Conservation (phyloP, 2,888 invertebrate genomes). For the Lomographa bimaculata region DNA sequence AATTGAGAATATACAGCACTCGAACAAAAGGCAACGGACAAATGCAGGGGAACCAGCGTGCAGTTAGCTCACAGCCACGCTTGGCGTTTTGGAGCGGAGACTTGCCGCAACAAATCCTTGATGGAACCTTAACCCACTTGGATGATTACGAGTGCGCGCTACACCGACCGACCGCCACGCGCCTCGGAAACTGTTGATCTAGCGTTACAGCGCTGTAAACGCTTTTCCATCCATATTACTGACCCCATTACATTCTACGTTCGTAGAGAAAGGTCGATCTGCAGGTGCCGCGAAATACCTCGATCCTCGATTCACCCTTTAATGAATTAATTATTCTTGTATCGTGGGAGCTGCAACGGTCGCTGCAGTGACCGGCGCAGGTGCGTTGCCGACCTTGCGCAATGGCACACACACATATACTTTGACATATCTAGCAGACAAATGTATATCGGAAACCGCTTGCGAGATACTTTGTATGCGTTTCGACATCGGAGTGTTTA, state of each 20-base stretch:
- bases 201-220: slow-evolving; percentile 54
- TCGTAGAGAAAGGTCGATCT: slow-evolving; percentile 27
- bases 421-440: slow-evolving; percentile 59
- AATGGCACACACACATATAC: slow-evolving; percentile 67
- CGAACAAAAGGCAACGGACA: slow-evolving; percentile 61
- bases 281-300: slow-evolving; percentile 55
- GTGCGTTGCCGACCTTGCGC: slow-evolving; percentile 75
- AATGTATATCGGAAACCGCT: slow-evolving; percentile 71
- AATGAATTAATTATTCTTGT: slow-evolving; percentile 55
- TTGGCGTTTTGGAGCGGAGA: slow-evolving; percentile 80
- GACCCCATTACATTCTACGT: slow-evolving; percentile 33
- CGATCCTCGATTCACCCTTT: slow-evolving; percentile 47
- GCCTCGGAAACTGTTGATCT: slow-evolving; percentile 31
- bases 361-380: slow-evolving; percentile 65
- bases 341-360: slow-evolving; percentile 71
- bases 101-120: slow-evolving; percentile 84
- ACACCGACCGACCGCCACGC: slow-evolving; percentile 27
- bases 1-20: slow-evolving; percentile 48
- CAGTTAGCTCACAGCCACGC: slow-evolving; percentile 77
- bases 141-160: slow-evolving; percentile 75
- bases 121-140: slow-evolving; percentile 83
- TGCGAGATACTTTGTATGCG: slow-evolving; percentile 65
- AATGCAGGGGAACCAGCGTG: slow-evolving; percentile 78
- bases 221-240: slow-evolving; percentile 52
- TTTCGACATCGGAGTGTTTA: slow-evolving; percentile 60